Evolutionary conservation across 2,113 vertebrate species (phyloP), one percentile per base, ranked within the genome.

Genomic region (Platanista minor): DNA sequence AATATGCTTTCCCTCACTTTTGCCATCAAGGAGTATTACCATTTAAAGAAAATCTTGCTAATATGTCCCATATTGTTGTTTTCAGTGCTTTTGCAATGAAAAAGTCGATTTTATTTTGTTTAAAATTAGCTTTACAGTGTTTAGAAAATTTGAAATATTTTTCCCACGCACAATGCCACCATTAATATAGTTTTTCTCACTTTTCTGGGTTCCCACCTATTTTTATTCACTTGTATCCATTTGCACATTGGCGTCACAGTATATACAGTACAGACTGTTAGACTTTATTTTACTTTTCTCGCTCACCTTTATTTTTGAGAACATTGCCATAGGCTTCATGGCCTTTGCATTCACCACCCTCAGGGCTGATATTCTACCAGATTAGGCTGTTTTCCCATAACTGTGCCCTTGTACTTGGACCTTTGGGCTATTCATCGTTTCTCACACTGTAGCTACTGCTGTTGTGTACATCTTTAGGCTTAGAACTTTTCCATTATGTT

Each of bases 91-190:
- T 80, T 52, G 81, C 71, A 54, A n/a, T 13, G 14, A 41, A 62
- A 77, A 92, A 83, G 27, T 49, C 57, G 12, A 33, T 87, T 82
- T 84, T 93, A 33, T 67, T 80, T 91, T 43, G 92, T 84, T 49
- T 18, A 29, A 78, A 93, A 64, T 83, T 21, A 57, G 49, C 39
- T 90, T 80, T 36, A 29, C 21, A 9, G 31, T 25, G 74, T 59
- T 87, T 62, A 49, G 57, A 82, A 54, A 46, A 54, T 17, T 5
- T 27, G 66, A 49, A 66, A n/a, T 57, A 21, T 36, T 67, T 36
- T 57, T 9, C 17, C 2, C 21, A 6, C 23, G 6, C 41, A 23
- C 10, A 59, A 36, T 31, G 46, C 49, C n/a, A 31, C 29, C 41
- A 18, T 18, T 78, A 11, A 43, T 46, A 10, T 21, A 62, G 36